phyloP scores from a whole-genome alignment of 2,797 vertebrate genomes.

The Lagorchestes hirsutus region DNA sequence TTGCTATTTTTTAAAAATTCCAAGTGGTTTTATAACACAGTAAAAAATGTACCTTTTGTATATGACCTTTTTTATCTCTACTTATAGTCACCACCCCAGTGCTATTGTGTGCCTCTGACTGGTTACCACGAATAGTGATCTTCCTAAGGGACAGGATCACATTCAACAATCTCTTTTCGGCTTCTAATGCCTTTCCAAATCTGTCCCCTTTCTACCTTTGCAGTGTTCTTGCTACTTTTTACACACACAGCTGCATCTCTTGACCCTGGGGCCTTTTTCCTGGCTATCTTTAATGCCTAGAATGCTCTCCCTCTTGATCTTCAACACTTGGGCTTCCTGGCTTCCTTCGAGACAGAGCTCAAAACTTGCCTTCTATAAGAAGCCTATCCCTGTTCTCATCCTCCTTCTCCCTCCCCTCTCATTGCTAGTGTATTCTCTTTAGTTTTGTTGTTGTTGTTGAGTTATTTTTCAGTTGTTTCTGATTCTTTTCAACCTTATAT shows the following conservation, averaged over 20 bases:
- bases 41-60: neutral
- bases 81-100: neutral
- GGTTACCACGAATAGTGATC: neutral
- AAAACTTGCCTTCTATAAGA: neutral
- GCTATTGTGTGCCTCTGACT: neutral
- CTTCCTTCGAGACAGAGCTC: neutral
- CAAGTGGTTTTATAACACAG: neutral
- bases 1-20: neutral
- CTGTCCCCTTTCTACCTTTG: neutral
- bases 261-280: neutral
- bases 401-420: neutral
- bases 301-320: neutral
- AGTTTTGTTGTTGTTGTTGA: neutral
- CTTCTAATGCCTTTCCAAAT: neutral
- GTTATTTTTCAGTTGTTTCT: neutral
- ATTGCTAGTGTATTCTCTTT: neutral
- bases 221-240: neutral
- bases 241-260: neutral
- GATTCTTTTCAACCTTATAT: neutral
- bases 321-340: neutral
- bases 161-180: neutral
- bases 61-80: neutral
- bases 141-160: neutral
- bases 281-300: neutral
- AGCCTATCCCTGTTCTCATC: neutral